Evolutionary conservation across 2,888 invertebrate genomes (phyloP).

Genomic region (Petrophora chlorosata): DNA sequence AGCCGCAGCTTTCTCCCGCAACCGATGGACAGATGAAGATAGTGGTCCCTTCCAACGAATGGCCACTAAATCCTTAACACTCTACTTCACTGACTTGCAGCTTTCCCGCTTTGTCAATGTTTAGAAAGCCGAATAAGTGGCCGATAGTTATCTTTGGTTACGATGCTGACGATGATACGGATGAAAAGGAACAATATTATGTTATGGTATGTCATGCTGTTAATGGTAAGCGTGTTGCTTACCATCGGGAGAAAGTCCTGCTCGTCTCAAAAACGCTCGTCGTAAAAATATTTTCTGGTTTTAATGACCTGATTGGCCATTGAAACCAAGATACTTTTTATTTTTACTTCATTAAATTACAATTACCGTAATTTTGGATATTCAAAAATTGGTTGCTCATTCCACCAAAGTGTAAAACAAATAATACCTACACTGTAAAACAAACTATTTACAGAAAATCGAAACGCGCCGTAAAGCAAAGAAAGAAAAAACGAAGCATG

Average conservation of each 20-base stretch:
- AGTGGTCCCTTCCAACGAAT: conserved; percentile 72
- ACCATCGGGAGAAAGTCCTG: no score
- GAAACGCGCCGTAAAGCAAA: conserved; percentile 23
- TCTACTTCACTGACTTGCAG: conserved; percentile 60
- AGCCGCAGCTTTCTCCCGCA: conserved; percentile 75
- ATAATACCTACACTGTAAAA: conserved; percentile 15
- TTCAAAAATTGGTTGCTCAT: no score
- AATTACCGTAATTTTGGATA: no score
- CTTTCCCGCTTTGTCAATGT: conserved; percentile 51
- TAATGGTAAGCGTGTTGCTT: no score
- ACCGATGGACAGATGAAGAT: conserved; percentile 77
- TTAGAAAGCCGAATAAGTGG: conserved; percentile 29
- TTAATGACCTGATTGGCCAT: no score
- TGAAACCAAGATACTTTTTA: no score
- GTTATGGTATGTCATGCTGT: neutral
- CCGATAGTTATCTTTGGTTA: no score
- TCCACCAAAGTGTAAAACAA: neutral
- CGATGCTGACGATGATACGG: no score
- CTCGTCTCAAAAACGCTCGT: no score
- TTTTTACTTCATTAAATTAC: no score
- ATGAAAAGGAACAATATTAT: no score
- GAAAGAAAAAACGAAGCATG: conserved; percentile 25
- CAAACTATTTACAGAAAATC: conserved; percentile 12
- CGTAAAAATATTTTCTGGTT: no score
- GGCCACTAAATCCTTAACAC: conserved; percentile 76